Percentiles rank a stretch among this genome's conserved stretches.
phyloP scores from a whole-genome alignment of 1,140 invertebrate species.

The Ostrea edulis region DNA sequence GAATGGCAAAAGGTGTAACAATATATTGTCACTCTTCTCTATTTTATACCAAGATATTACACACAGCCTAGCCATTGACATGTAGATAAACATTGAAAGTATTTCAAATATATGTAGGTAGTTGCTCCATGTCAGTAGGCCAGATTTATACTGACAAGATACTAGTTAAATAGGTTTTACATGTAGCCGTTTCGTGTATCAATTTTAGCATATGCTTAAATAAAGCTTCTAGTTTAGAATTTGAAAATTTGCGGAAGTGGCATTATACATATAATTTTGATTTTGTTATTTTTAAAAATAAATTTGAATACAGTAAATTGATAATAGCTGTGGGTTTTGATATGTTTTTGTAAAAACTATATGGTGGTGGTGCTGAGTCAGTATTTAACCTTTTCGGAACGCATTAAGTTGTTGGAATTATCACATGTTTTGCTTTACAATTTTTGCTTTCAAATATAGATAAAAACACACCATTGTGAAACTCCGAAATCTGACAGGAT shows the following conservation, averaged over 20 bases:
- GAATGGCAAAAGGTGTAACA: conserved; percentile 19
- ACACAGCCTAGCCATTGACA: not conserved
- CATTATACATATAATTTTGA: not conserved
- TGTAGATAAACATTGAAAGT: not conserved
- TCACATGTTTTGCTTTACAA: conserved; percentile 31
- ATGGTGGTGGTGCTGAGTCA: conserved; percentile 10
- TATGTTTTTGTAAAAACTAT: conserved; percentile 38
- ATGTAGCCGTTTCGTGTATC: not conserved
- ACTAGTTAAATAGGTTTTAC: not conserved
- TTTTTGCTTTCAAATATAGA: conserved; percentile 36
- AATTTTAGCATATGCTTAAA: not conserved
- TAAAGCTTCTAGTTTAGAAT: conserved; percentile 7
- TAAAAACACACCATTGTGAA: not conserved
- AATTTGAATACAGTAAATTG: not conserved
- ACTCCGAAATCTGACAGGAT: conserved; percentile 10
- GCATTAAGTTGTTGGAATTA: not conserved
- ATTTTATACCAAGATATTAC: not conserved
- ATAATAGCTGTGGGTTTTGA: not conserved
- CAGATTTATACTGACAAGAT: not conserved
- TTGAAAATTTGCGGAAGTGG: not conserved
- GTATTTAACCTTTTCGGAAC: not conserved
- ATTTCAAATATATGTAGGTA: not conserved
- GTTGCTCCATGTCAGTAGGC: not conserved
- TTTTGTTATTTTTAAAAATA: too few species aligned
- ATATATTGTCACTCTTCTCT: not conserved